These are phyloP conservation scores for Leptodactylus fuscus DNA, from an alignment of 2,113 vertebrate species.

Conservation along the genomic window DNA sequence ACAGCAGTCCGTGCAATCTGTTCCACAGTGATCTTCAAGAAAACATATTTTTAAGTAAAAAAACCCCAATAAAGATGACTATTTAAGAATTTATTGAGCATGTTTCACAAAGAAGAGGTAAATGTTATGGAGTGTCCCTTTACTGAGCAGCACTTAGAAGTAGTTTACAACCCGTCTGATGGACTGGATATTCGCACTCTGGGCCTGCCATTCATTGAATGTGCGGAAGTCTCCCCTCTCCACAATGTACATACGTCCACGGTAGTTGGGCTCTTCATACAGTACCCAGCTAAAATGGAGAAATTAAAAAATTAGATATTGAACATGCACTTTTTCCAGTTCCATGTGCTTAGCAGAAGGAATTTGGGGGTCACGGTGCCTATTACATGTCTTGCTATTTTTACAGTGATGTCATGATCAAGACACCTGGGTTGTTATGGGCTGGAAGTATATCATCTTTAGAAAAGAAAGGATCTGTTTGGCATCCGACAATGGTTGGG, in stretches of 20 bases:
- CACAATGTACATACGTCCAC: constrained; percentile 89
- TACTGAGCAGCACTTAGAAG: constrained; percentile 75
- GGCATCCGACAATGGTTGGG: too few relatives aligned
- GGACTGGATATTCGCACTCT: constrained; percentile 87
- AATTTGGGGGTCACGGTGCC: too few relatives aligned
- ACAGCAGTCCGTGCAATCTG: not conserved
- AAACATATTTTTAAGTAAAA: not conserved
- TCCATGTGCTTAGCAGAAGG: too few relatives aligned
- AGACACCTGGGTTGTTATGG: too few relatives aligned
- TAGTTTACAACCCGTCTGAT: constrained; percentile 88
- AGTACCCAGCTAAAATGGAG: constrained; percentile 84
- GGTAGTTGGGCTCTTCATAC: constrained; percentile 93
- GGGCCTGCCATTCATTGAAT: constrained; percentile 85
- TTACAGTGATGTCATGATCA: too few relatives aligned
- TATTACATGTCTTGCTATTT: too few relatives aligned
- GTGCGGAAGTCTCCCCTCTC: constrained; percentile 86
- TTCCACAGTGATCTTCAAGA: not conserved
- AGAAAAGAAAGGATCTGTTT: too few relatives aligned
- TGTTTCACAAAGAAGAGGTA: constrained; percentile 57
- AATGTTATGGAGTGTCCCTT: constrained; percentile 55
- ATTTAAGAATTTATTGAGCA: constrained; percentile 75
- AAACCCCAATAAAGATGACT: not conserved
- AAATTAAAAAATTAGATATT: not conserved
- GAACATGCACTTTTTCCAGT: not conserved
- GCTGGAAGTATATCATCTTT: too few relatives aligned